Conservation (phyloP, 2,888 invertebrate genomes). For the Lissocephala sabroskyi region DNA sequence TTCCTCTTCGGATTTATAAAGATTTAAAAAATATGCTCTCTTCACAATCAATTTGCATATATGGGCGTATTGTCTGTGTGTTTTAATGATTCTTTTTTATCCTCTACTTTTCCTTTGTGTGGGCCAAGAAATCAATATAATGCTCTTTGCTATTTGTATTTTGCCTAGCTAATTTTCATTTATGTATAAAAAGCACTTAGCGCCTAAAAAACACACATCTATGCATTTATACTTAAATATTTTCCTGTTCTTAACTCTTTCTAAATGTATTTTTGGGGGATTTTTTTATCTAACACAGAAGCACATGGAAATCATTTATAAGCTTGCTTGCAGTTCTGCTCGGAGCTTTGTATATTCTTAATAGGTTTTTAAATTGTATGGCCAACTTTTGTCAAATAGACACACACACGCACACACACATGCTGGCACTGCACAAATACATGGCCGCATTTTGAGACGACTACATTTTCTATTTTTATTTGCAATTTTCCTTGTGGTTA, state of each 20-base stretch:
- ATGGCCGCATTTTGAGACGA: constrained; percentile 5
- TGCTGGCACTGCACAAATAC: constrained; percentile 18
- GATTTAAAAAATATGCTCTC: constrained; percentile 56
- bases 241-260: not conserved
- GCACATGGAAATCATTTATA: constrained; percentile 19
- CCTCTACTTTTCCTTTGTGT: constrained; percentile 19
- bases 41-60: constrained; percentile 61
- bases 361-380: constrained; percentile 1
- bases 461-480: constrained; percentile 38
- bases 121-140: too few relatives aligned
- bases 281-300: constrained; percentile 12
- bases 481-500: constrained; percentile 1
- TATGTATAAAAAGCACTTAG: constrained; percentile 50
- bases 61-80: constrained; percentile 53
- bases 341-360: constrained; percentile 1
- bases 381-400: constrained; percentile 5
- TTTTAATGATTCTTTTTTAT: constrained; percentile 17
- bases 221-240: constrained; percentile 16
- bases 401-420: constrained; percentile 18
- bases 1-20: constrained; percentile 31
- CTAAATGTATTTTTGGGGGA: constrained; percentile 1
- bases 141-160: constrained; percentile 1
- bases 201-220: constrained; percentile 25
- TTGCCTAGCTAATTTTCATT: constrained; percentile 49
- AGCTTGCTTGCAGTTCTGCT: constrained; percentile 1